phyloP scores from a whole-genome alignment of 2,113 vertebrate species.

The Coreoperca whiteheadi region DNA sequence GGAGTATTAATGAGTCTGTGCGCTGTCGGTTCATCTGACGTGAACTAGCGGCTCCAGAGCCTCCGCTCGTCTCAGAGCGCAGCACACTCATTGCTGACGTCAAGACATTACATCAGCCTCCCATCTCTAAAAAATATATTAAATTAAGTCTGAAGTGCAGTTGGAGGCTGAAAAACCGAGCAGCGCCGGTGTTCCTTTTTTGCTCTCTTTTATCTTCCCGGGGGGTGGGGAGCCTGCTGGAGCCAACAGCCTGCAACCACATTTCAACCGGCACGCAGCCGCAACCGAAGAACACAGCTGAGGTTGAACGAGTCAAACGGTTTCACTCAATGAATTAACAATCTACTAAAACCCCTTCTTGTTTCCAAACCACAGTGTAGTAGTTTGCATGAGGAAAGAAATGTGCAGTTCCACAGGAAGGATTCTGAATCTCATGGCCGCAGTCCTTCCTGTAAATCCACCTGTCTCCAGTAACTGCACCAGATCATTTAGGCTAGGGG shows the following conservation, averaged over 20 bases:
- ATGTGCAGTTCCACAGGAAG: neutral
- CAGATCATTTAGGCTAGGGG: neutral
- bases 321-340: neutral
- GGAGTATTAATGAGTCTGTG: neutral
- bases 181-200: slow-evolving; percentile 33
- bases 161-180: slow-evolving; percentile 5
- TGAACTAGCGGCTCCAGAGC: neutral
- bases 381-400: neutral
- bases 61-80: neutral
- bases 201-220: slow-evolving; percentile 42
- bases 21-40: neutral
- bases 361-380: neutral
- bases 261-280: neutral
- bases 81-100: slow-evolving; percentile 4
- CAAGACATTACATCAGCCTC: neutral
- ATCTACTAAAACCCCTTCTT: neutral
- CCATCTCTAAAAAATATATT: neutral
- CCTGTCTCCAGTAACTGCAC: neutral
- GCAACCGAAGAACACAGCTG: neutral
- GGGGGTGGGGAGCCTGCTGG: slow-evolving; percentile 42
- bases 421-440: neutral
- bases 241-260: slow-evolving; percentile 54
- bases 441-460: no score
- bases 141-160: slow-evolving; percentile 8
- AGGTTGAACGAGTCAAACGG: slow-evolving; percentile 5